Evolutionary conservation across 2,797 vertebrate genomes (phyloP).

Genomic region (Halcyon chelicuti): DNA sequence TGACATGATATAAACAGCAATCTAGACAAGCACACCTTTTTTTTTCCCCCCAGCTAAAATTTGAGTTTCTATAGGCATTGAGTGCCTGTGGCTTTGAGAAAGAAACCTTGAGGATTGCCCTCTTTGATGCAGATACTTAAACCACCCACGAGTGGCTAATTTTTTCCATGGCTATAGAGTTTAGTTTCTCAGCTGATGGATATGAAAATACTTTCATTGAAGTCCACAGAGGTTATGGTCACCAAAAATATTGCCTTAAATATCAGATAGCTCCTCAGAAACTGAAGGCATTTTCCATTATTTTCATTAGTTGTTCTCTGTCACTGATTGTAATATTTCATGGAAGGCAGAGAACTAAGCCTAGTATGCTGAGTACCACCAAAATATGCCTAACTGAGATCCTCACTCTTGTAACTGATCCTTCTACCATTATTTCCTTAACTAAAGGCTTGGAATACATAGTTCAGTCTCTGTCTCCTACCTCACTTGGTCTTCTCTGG

Average conservation of each 20-base stretch:
- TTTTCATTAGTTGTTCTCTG: neutral
- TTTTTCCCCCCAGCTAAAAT: neutral
- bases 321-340: neutral
- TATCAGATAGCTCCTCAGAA: neutral
- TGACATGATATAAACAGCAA: neutral
- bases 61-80: neutral
- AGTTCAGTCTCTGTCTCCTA: neutral
- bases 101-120: neutral
- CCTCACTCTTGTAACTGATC: neutral
- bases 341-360: neutral
- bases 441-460: neutral
- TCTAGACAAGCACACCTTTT: neutral
- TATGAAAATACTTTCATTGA: neutral
- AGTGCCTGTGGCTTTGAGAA: neutral
- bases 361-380: neutral
- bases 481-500: neutral
- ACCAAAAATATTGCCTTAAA: neutral
- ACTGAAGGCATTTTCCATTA: neutral
- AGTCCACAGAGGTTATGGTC: neutral
- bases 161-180: neutral
- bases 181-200: neutral
- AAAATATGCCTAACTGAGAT: neutral
- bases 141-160: neutral
- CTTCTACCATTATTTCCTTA: neutral
- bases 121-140: neutral